Evolutionary conservation across 92 coral and sea anemone species (phyloP), one percentile per base, ranked within the genome.

Genomic region (Porites cylindrica): DNA sequence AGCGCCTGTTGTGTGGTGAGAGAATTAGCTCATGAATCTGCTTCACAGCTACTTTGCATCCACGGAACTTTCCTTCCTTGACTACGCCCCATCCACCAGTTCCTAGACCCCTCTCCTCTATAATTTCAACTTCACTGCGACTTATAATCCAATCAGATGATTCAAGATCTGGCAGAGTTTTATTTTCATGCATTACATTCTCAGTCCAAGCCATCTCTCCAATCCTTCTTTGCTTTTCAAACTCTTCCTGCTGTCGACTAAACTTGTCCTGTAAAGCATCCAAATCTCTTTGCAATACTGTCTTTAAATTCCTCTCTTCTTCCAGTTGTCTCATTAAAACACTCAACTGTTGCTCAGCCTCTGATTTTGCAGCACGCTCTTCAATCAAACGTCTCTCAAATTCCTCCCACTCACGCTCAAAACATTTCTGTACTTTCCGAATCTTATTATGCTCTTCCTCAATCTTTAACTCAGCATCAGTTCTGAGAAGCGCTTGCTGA

Each of bases 11-110:
- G 75, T 97, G 98, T 1, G 99, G 95, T 14, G 99, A 97, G 47
- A 97, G 88, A 64, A 95, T 95, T 5, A 95, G 93, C 51, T 95
- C 95, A 56, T 95, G 98, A 78, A 97, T 95, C 83, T 90, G 96
- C 83, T 97, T 97, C 38, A 95, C 96, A 7, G 99, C 99, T 5
- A 97, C 99, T 21, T 86, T 75, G 54, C 93, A 91, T 26, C 96
- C 98, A 50, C 99, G 98, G 61, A 97, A 97, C 29, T n/a, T 93
- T 26, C 98, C 99, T 43, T 93, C 94, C 53, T 77, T 88, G 50
- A 97, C 99, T 52, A 88, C 67, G 3, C 98, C 99, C 99, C 99
- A 97, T 8, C 93, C 98, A 54, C 99, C 99, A 2, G 84, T 82
- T 50, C 99, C 98, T 51, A 95, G 83, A 2, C 86, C 86, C 68